A percentile compares a stretch with the other conserved stretches of the same genome.
phyloP scores from a whole-genome alignment of 2,888 invertebrate species.

The Crossocerus cetratus region DNA sequence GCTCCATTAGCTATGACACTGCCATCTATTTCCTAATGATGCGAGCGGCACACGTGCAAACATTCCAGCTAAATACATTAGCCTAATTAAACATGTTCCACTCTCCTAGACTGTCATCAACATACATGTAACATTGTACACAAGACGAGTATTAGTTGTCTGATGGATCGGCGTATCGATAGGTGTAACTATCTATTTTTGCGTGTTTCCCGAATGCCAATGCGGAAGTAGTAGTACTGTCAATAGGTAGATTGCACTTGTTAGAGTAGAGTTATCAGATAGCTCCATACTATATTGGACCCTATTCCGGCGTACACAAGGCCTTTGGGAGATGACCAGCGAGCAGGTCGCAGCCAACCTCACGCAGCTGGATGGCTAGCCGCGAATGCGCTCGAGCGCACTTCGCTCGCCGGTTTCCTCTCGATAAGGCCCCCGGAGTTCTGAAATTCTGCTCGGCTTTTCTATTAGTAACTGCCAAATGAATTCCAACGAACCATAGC shows the following conservation, averaged over 20 bases:
- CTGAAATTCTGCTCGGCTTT: slow-evolving; percentile 48
- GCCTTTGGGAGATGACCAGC: slow-evolving; percentile 65
- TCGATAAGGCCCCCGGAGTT: slow-evolving; percentile 51
- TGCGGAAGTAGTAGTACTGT: slow-evolving; percentile 52
- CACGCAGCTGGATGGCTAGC: slow-evolving; percentile 51
- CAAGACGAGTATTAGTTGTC: too few species aligned
- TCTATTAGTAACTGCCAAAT: slow-evolving; percentile 55
- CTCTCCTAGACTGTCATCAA: too few species aligned
- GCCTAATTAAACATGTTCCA: too few species aligned
- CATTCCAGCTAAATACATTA: too few species aligned
- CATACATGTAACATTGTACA: too few species aligned
- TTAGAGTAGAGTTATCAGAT: slow-evolving; percentile 40
- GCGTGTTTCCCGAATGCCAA: slow-evolving; percentile 33
- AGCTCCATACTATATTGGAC: slow-evolving; percentile 43
- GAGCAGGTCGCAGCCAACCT: slow-evolving; percentile 54
- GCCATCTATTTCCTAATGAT: too few species aligned
- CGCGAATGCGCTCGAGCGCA: slow-evolving; percentile 44
- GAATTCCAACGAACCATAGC: slow-evolving; percentile 50
- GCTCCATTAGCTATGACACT: too few species aligned
- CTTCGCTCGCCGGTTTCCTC: slow-evolving; percentile 49
- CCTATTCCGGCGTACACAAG: slow-evolving; percentile 61
- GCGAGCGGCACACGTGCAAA: too few species aligned
- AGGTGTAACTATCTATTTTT: too few species aligned
- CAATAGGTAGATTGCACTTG: slow-evolving; percentile 54
- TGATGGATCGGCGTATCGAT: too few species aligned